A percentile compares a stretch with the other conserved stretches of the same genome.
Evolutionary conservation across 2,797 vertebrate genomes (phyloP).

Genomic region (Megalops cyprinoides): DNA sequence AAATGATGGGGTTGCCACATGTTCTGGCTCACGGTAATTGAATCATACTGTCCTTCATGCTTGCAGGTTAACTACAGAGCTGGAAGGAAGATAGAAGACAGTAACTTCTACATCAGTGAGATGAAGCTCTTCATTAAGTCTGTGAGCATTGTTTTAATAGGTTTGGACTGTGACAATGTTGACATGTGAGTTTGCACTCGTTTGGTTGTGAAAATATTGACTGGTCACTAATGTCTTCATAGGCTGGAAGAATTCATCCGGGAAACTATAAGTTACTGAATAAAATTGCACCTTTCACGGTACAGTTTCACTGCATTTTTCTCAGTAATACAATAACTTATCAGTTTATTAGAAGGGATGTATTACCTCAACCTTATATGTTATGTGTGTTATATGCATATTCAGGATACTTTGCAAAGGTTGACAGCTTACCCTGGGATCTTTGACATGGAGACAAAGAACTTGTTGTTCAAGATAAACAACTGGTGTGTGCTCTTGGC

Average conservation of each 20-base stretch:
- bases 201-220: not conserved
- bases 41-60: conserved; percentile 19
- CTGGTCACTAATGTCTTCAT: not conserved
- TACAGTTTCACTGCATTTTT: not conserved
- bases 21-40: not conserved
- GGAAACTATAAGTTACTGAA: not conserved
- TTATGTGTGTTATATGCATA: no score
- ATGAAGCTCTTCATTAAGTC: rapidly evolving
- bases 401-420: not conserved
- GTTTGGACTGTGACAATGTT: not conserved
- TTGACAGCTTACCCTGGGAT: conserved; percentile 35
- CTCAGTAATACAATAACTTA: not conserved
- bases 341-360: not conserved
- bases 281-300: not conserved
- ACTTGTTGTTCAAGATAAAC: rapidly evolving
- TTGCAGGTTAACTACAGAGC: conserved; percentile 64
- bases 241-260: not conserved
- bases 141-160: conserved; percentile 34
- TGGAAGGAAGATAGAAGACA: conserved; percentile 45
- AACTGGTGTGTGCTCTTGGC: not conserved
- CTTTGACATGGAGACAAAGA: conserved; percentile 47
- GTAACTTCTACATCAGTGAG: conserved; percentile 51
- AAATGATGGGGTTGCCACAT: not conserved
- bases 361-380: not conserved
- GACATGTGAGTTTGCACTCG: not conserved